Base-by-base conservation (phyloP, 2,888 invertebrate species). In the Agrilus cyanescens region DNA sequence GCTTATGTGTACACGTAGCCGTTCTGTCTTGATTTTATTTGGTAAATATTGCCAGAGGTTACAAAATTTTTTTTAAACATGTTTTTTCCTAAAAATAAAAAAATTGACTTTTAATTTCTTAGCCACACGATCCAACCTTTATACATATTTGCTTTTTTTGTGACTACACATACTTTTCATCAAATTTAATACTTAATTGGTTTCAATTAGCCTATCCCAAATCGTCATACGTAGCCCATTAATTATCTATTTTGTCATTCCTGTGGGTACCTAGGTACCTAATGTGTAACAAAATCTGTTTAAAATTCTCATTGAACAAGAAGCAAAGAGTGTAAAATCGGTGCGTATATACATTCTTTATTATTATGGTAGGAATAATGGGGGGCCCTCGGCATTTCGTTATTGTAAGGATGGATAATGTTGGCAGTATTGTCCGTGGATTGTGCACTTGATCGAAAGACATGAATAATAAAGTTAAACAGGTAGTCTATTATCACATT, bases 401-500 rank as follows among this genome's bases (percentile, higher is more conserved):
- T 63, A 62, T 65, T 58, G 60, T 61, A 53, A 57, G 61, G 25
- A 25, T 25, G 25, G 62, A 64, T 63, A 63, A 63, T 61, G 60
- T 63, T 60, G 56, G 60, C 56, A 53, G 59, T 51, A 62, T 63
- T 62, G 61, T 63, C 60, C 61, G 58, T 57, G 61, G 62, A 65
- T 63, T 63, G 61, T 61, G 57, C 63, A 63, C 62, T 65, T 62
- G 61, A 62, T 63, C 60, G 56, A 60, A 60, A 61, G 62, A 62
- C 60, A 60, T 59, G 63, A 61, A 63, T 63, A 62, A 63, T 61
- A 61, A 59, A 62, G 60, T 59, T 61, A 62, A 62, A 63, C 63
- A 63, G 65, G 63, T 63, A 59, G 59, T 52, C 60, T 54, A 60
- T 61, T 61, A 62, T 62, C 58, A 59, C 59, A 62, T 58, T 59